These are phyloP conservation scores for Pelusios castaneus DNA, from an alignment of 2,113 vertebrate species.

Conservation along the genomic window DNA sequence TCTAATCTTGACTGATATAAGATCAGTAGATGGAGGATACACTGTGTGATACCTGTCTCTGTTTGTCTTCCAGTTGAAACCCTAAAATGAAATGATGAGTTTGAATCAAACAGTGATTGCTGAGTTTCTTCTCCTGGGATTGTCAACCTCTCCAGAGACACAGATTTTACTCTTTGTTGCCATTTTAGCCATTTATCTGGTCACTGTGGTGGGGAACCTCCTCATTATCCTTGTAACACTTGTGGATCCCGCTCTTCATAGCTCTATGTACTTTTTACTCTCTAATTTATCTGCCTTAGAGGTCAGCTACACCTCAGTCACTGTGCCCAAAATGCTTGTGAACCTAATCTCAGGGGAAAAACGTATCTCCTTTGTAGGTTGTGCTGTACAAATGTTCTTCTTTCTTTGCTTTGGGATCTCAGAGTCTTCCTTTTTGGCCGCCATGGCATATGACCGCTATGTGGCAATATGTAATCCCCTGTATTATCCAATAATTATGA, in stretches of 20 bases:
- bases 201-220: not conserved
- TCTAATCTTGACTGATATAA: not conserved
- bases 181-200: constrained; percentile 6
- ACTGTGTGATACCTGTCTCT: not conserved
- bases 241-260: not conserved
- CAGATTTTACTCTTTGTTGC: not conserved
- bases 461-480: not conserved
- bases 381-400: not conserved
- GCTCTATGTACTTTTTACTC: not conserved
- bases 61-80: not conserved
- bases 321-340: not conserved
- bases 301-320: not conserved
- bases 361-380: not conserved
- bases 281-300: not conserved
- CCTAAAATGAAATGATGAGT: not conserved
- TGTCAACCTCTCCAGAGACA: not conserved
- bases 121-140: constrained; percentile 32
- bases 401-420: not conserved
- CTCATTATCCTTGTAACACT: not conserved
- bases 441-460: not conserved
- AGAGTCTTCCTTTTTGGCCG: not conserved
- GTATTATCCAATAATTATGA: not conserved
- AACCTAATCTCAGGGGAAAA: not conserved
- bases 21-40: not conserved
- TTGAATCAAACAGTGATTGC: not conserved